Base-by-base conservation (phyloP, 1,140 invertebrate species). In the Pseudomyrmex concolor region DNA sequence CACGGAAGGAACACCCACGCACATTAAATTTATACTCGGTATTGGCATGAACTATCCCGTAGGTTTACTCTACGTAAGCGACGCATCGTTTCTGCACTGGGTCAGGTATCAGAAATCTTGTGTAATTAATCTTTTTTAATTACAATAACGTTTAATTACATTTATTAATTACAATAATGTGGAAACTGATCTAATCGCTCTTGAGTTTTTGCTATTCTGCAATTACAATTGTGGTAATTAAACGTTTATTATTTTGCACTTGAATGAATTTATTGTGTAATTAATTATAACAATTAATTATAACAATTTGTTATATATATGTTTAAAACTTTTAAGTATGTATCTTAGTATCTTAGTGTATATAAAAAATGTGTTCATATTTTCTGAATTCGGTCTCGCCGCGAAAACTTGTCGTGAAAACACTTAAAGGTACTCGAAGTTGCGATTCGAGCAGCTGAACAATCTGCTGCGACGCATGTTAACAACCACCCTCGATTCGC, bases 401-500 rank as follows among this genome's bases (percentile, higher is more conserved):
- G 9, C 3, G 19, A 17, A 66, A 66, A 66, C 5, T 34, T 13
- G 25, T 7, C 5, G 9, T 9, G 15, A 17, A 64, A 66, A 64
- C 12, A 17, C 9, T 66, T 43, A 13, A 54, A 89, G 88, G 4
- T 88, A 78, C 9, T 17, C 73, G 3, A 63, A 22, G 10, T 17
- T 63, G 8, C 88, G 83, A 9, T 89, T 90, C 64, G 1, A 22
- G 8, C 74, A 87, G 19, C 0, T 90, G 34, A 90, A 90, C 50
- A 17, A n/a, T 13, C 10, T 87, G 1, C 60, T 90, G 25, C 78
- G 45, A 34, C 43, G 62, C 7, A 84, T 89, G 78, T 2, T 83
- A 50, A 59, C 70, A 0, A 83, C 81, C 0, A 84, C 59, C 2
- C 22, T 59, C 0, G 59, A 89, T 8, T 83, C 78, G 0, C 77